Evolutionary conservation across 2,797 vertebrate species (phyloP).

Genomic region (Ptychadena robeensis): DNA sequence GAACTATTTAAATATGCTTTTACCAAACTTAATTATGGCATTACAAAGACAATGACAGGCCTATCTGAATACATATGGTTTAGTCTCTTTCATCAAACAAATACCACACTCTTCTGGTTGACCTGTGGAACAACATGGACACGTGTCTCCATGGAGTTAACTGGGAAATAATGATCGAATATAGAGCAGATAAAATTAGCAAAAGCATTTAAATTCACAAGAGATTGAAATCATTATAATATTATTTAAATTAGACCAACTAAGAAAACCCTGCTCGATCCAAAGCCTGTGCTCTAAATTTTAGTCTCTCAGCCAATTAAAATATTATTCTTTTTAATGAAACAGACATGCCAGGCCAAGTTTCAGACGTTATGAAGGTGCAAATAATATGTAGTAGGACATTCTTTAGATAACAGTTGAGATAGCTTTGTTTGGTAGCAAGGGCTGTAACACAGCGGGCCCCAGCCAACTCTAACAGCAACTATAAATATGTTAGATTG

Average conservation of each 20-base stretch:
- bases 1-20: neutral
- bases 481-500: neutral
- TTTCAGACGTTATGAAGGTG: constrained; percentile 2
- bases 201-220: neutral
- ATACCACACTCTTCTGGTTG: constrained; percentile 67
- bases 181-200: neutral
- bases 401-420: constrained; percentile 10
- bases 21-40: neutral
- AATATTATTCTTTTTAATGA: constrained; percentile 18
- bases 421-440: neutral
- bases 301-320: neutral
- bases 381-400: constrained; percentile 6
- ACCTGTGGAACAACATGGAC: constrained; percentile 47
- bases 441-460: neutral
- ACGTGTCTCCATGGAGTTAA: neutral
- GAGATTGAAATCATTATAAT: neutral
- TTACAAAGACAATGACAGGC: neutral
- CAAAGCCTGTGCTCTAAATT: neutral
- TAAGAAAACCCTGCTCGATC: neutral
- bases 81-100: constrained; percentile 39
- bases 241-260: neutral
- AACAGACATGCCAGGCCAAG: neutral
- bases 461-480: neutral
- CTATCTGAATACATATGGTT: neutral
- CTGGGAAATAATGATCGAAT: neutral